phyloP scores from a whole-genome alignment of 1,140 invertebrate species.

The Bilobella aurantiaca region DNA sequence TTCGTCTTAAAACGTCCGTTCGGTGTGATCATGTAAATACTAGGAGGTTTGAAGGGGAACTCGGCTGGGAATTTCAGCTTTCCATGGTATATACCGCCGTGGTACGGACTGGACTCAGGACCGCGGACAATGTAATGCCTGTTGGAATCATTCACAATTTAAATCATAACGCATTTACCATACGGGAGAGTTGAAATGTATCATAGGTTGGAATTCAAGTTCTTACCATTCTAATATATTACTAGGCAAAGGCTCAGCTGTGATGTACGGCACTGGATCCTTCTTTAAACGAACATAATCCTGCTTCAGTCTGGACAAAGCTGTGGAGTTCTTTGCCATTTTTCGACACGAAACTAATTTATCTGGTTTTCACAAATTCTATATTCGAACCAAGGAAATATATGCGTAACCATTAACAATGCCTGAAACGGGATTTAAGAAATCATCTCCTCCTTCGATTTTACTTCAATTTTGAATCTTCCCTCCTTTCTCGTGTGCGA shows the following conservation, averaged over 20 bases:
- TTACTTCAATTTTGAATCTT: too few species aligned
- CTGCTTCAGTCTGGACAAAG: conserved; percentile 80
- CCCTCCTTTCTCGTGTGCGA: too few species aligned
- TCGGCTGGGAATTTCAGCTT: conserved; percentile 92
- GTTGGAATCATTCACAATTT: conserved; percentile 7
- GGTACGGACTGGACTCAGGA: conserved; percentile 83
- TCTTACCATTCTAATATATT: conserved; percentile 92
- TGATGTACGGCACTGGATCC: conserved; percentile 91
- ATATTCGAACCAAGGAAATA: too few species aligned
- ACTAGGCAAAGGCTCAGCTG: conserved; percentile 81
- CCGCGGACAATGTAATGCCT: conserved; percentile 86
- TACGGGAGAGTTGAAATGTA: not conserved
- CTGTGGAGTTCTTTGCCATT: conserved; percentile 51
- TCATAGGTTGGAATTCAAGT: conserved; percentile 24
- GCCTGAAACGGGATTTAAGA: too few species aligned
- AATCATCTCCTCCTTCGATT: too few species aligned
- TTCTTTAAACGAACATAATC: conserved; percentile 88
- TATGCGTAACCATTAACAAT: too few species aligned
- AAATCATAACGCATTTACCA: not conserved
- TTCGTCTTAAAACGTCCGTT: conserved; percentile 87
- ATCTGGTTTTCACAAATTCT: too few species aligned
- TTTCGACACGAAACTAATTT: too few species aligned
- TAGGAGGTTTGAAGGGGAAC: conserved; percentile 96
- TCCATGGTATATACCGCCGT: conserved; percentile 93
- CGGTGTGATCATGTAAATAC: conserved; percentile 96